A percentile compares a stretch with the other conserved stretches of the same genome.
These are phyloP conservation scores for Xiphorhynchus elegans DNA, from an alignment of 2,113 vertebrate species.

Conservation along the genomic window DNA sequence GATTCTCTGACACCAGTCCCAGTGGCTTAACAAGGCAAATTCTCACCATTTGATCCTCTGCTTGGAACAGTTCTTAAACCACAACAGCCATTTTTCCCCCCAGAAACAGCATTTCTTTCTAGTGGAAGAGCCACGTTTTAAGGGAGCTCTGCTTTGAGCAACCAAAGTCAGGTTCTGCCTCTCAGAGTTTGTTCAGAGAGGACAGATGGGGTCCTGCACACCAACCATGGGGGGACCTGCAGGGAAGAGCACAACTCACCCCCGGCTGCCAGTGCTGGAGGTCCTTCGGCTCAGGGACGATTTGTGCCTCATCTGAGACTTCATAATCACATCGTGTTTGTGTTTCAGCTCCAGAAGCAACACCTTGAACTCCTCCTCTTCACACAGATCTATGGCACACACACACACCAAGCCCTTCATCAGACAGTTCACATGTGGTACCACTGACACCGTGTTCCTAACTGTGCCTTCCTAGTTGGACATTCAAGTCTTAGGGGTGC, in stretches of 20 bases:
- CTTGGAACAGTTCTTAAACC: not conserved
- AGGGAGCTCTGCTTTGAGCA: not conserved
- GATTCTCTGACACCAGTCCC: not conserved
- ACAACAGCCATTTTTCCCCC: not conserved
- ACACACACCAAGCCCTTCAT: not conserved
- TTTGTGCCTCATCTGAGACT: slow-evolving; percentile 96
- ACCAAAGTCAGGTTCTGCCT: not conserved
- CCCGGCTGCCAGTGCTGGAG: slow-evolving; percentile 93
- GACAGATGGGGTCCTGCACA: accelerated
- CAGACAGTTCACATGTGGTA: not conserved
- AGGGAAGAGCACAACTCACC: slow-evolving; percentile 75
- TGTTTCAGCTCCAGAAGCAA: slow-evolving; percentile 94
- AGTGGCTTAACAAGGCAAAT: not conserved
- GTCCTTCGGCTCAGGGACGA: slow-evolving; percentile 93
- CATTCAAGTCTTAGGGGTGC: not conserved
- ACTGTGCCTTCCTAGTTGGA: not conserved
- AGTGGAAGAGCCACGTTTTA: not conserved
- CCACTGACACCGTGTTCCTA: not conserved
- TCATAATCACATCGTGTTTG: slow-evolving; percentile 97
- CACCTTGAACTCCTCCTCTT: slow-evolving; percentile 94
- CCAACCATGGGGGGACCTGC: accelerated
- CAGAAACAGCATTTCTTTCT: not conserved
- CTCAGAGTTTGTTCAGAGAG: not conserved
- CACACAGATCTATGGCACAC: slow-evolving; percentile 86
- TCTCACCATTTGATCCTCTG: not conserved